phyloP scores from a whole-genome alignment of 1,140 invertebrate genomes.

The Drosophila azteca region DNA sequence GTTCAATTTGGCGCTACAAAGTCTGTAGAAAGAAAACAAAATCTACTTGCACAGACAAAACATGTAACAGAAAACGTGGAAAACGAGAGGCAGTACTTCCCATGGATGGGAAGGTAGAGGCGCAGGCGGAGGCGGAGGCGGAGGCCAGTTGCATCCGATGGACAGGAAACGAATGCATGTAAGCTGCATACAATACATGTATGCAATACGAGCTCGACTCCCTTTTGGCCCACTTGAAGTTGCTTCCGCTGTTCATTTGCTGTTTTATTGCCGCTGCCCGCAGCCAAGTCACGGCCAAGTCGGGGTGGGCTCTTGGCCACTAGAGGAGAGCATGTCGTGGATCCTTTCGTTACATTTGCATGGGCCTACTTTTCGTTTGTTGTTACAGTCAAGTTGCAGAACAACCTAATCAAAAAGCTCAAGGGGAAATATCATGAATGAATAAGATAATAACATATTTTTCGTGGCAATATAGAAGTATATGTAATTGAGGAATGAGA shows the following conservation, averaged over 20 bases:
- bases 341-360: slow-evolving; percentile 34
- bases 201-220: slow-evolving; percentile 27
- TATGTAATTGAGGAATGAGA: too few species aligned
- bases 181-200: slow-evolving; percentile 35
- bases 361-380: slow-evolving; percentile 16
- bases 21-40: slow-evolving; percentile 63
- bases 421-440: too few species aligned
- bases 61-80: slow-evolving; percentile 59
- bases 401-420: slow-evolving; percentile 1
- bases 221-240: slow-evolving; percentile 56
- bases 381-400: not conserved
- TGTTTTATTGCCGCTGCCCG: slow-evolving; percentile 71
- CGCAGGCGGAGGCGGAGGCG: slow-evolving; percentile 9
- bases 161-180: slow-evolving; percentile 67
- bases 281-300: slow-evolving; percentile 26
- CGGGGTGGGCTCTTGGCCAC: slow-evolving; percentile 11
- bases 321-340: slow-evolving; percentile 40
- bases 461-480: too few species aligned
- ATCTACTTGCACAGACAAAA: slow-evolving; percentile 68
- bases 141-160: slow-evolving; percentile 42
- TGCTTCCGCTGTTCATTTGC: slow-evolving; percentile 78
- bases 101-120: slow-evolving; percentile 30
- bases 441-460: too few species aligned
- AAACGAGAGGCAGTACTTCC: slow-evolving; percentile 25
- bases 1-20: slow-evolving; percentile 80